phyloP scores from a whole-genome alignment of 2,797 vertebrate species.

The Allobates femoralis region DNA sequence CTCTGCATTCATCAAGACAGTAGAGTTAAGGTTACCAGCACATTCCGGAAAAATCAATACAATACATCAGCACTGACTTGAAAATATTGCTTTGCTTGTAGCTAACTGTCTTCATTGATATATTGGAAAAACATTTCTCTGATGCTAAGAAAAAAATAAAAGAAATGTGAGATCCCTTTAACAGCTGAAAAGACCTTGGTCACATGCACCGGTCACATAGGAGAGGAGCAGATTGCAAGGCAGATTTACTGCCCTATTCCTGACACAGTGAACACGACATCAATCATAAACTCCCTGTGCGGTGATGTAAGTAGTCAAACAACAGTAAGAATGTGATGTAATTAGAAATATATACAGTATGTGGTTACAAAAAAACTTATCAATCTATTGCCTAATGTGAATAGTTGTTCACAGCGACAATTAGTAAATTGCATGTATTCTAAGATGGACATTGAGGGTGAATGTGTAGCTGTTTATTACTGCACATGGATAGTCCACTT shows the following conservation, averaged over 20 bases:
- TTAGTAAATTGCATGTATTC: no score
- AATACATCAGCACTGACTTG: conserved; percentile 55
- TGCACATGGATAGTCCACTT: no score
- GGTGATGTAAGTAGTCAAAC: neutral
- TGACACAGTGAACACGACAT: neutral
- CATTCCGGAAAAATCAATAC: conserved; percentile 59
- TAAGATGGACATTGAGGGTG: no score
- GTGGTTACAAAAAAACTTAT: no score
- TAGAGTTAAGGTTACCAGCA: conserved; percentile 37
- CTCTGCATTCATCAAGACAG: conserved; percentile 51
- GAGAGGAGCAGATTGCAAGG: neutral
- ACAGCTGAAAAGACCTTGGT: conserved; percentile 27
- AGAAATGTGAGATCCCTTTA: conserved; percentile 23
- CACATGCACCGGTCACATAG: neutral
- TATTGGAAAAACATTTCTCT: conserved; percentile 58
- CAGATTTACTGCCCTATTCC: conserved; percentile 11
- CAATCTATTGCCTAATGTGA: no score
- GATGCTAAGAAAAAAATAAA: conserved; percentile 23
- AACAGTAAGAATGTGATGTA: neutral
- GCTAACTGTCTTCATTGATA: conserved; percentile 56
- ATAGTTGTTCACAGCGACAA: no score
- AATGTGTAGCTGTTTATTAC: no score
- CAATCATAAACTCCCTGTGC: neutral
- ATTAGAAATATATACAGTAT: no score
- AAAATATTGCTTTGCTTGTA: conserved; percentile 57